These are phyloP conservation scores for Hyla sarda DNA, from an alignment of 2,113 vertebrate species.

Conservation along the genomic window DNA sequence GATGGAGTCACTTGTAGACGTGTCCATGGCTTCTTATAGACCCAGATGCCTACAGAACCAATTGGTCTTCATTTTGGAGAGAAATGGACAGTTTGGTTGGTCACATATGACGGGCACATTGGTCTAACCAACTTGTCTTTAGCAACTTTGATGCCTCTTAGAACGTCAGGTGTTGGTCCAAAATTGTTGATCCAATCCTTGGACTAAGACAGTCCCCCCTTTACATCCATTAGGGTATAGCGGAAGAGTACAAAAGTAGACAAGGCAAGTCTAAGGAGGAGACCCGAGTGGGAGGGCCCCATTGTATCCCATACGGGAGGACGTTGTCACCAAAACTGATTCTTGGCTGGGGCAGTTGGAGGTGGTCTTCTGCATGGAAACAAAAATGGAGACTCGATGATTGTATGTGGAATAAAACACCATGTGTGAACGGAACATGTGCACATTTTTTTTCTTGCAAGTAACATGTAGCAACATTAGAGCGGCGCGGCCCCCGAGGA, in stretches of 20 bases:
- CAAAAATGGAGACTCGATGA: slow-evolving; percentile 59
- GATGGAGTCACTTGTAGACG: neutral
- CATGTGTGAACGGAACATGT: neutral
- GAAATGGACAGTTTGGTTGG: neutral
- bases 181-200: neutral
- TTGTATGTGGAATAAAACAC: neutral
- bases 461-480: neutral
- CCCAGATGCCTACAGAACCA: neutral
- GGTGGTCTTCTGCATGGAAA: slow-evolving; percentile 69
- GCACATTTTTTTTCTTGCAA: neutral
- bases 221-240: neutral
- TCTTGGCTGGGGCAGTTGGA: slow-evolving; percentile 67
- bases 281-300: neutral
- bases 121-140: neutral
- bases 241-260: neutral
- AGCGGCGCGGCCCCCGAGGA: neutral
- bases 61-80: neutral
- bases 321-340: slow-evolving; percentile 52
- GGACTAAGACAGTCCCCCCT: neutral
- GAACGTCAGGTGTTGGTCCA: neutral
- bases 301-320: neutral
- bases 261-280: neutral
- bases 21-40: neutral
- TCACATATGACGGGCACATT: neutral
- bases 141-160: neutral